phyloP scores from a whole-genome alignment of 2,888 invertebrate species.

The Lucinisca nassula region DNA sequence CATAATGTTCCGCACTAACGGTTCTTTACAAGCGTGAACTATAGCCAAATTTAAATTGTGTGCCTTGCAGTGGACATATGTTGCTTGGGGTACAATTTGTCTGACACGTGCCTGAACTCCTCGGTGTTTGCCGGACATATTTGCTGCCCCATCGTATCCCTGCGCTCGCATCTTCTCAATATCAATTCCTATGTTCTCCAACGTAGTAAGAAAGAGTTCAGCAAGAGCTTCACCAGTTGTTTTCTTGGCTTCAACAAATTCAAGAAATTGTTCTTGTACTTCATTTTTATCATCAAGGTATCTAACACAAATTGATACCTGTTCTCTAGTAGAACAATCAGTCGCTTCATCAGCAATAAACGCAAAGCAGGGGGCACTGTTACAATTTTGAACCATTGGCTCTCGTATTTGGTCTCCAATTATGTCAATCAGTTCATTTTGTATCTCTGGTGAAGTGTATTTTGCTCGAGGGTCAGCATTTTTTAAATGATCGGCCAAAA shows the following conservation, averaged over 20 bases:
- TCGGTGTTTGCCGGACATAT: slow-evolving; percentile 22
- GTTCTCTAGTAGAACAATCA: neutral
- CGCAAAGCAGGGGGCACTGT: neutral
- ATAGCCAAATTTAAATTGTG: slow-evolving; percentile 49
- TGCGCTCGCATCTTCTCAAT: slow-evolving; percentile 50
- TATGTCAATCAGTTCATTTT: slow-evolving; percentile 38
- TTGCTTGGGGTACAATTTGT: slow-evolving; percentile 25
- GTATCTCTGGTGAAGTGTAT: slow-evolving; percentile 22
- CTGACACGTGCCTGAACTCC: slow-evolving; percentile 49
- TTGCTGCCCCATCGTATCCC: slow-evolving; percentile 54
- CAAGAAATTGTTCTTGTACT: neutral
- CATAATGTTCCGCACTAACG: slow-evolving; percentile 4
- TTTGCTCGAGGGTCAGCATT: neutral
- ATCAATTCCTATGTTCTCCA: slow-evolving; percentile 16
- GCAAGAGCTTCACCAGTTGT: slow-evolving; percentile 27
- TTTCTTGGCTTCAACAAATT: neutral
- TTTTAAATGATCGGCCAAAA: slow-evolving; percentile 4
- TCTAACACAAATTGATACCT: neutral
- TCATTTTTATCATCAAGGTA: neutral
- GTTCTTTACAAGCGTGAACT: neutral
- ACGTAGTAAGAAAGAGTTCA: neutral
- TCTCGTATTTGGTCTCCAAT: neutral
- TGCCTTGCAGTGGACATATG: slow-evolving; percentile 49
- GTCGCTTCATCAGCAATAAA: neutral
- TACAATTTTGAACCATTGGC: neutral